A percentile compares a stretch with the other conserved stretches of the same genome.
Conservation (phyloP, 35 echinoderm and acorn worm species). For the Heliocidaris erythrogramma region DNA sequence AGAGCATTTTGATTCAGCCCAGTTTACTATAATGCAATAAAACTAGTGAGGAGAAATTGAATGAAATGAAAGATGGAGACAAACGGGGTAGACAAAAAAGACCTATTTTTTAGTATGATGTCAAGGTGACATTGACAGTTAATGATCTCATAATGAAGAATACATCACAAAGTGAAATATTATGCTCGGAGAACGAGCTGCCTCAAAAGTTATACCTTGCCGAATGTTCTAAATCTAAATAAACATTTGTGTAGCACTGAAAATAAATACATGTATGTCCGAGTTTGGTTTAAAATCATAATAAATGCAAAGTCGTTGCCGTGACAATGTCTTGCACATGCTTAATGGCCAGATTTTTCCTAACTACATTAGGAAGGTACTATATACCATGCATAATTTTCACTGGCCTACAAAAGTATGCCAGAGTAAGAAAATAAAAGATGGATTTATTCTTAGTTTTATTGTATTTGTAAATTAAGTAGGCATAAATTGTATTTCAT, state of each 20-base stretch:
- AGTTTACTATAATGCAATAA: too few relatives aligned
- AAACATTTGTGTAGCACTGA: not conserved
- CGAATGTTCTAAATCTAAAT: not conserved
- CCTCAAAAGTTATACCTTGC: not conserved
- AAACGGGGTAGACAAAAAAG: not conserved
- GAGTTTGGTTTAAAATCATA: not conserved
- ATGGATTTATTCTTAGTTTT: not conserved
- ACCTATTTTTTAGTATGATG: not conserved
- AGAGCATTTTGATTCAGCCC: too few relatives aligned
- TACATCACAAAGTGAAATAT: not conserved
- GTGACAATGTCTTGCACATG: not conserved
- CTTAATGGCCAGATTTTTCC: not conserved
- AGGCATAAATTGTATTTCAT: not conserved
- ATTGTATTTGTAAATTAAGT: not conserved
- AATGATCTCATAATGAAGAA: slow-evolving; percentile 6
- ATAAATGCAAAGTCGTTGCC: not conserved
- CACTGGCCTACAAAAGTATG: not conserved
- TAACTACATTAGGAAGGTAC: not conserved
- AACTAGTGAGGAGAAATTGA: not conserved
- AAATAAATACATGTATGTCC: not conserved
- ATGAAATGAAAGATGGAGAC: not conserved
- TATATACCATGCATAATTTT: not conserved
- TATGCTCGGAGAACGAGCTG: not conserved
- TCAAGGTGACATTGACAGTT: not conserved
- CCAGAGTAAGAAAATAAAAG: not conserved